Evolutionary conservation across 2,113 vertebrate species (phyloP), one percentile per base, ranked within the genome.

Genomic region (Anguilla japonica): DNA sequence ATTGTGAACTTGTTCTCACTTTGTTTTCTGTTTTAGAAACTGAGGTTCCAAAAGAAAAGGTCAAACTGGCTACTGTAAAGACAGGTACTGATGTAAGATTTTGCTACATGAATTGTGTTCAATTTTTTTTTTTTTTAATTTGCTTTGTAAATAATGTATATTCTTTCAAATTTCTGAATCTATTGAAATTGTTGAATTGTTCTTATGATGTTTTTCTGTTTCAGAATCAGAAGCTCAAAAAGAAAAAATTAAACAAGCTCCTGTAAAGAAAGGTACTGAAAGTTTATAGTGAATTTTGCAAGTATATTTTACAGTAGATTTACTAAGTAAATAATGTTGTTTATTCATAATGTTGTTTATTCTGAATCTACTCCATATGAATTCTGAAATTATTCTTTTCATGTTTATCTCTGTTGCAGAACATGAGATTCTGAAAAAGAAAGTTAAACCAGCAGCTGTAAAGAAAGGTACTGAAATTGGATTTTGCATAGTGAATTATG

Each of bases 231-330:
- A 84, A 16, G 81, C 80, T 80, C 80, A 46, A 22, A 91, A 92
- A 81, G 88, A 90, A 46, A 92, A 91, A 50, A 63, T 43, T 22
- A 92, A 91, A 84, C 41, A 22, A 50, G 86, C 83, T 84, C 83
- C 82, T 82, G 26, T 43, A 81, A 87, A 88, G 84, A 88, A 89
- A 39, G 87, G 88, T 89, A 81, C 34, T 57, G 43, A 60, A 79
- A 6, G n/a, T 34, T 56, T 85, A 39, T 34, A 34, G 34, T 34
- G 34, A 34, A 34, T 34, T 34, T 34, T 34, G 34, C 34, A 34
- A 34, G n/a, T 60, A 20, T 18, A 14, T 29, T 39, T 39, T 41
- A 46, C 2, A 41, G 53, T 56, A 56, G 20, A 39, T 81, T 40
- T 41, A 81, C 13, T 43, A 34, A 34, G 34, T 34, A 46, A 46